Percentiles rank a stretch among this genome's conserved stretches.
These are phyloP conservation scores for Bradypodion ventrale DNA, from an alignment of 2,797 vertebrate genomes.

Conservation along the genomic window DNA sequence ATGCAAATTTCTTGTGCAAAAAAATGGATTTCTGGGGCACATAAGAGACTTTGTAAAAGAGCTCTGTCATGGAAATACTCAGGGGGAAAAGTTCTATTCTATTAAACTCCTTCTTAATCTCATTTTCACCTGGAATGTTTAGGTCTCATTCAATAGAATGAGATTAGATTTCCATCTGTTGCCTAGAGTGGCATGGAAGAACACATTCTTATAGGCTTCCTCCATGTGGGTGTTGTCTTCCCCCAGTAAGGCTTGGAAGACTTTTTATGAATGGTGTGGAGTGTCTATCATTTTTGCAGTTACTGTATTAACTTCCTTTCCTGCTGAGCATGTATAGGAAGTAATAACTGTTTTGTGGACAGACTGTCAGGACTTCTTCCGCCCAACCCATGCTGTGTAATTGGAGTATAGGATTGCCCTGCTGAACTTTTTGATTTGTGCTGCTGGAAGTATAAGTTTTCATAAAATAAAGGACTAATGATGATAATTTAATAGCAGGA, in stretches of 20 bases:
- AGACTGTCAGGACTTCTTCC: not conserved
- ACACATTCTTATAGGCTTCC: no score
- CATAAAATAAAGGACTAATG: slow-evolving; percentile 77
- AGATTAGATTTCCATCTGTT: no score
- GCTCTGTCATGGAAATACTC: no score
- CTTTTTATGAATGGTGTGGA: not conserved
- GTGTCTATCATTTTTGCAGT: not conserved
- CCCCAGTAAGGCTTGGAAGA: not conserved
- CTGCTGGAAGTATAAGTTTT: slow-evolving; percentile 72
- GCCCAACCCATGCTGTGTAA: slow-evolving; percentile 16
- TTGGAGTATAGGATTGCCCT: not conserved
- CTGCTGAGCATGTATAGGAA: not conserved
- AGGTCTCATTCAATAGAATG: no score
- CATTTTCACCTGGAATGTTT: no score
- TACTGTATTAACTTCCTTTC: not conserved
- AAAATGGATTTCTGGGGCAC: no score
- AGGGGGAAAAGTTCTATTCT: no score
- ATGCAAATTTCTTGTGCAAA: no score
- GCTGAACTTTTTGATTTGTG: slow-evolving; percentile 69
- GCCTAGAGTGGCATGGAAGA: no score
- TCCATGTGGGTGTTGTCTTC: not conserved
- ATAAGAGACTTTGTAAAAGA: no score
- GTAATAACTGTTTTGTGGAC: not conserved
- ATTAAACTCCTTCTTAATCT: no score
- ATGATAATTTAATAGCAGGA: slow-evolving; percentile 78